Base-by-base conservation (phyloP, 2,888 invertebrate genomes). In the Frankliniella intonsa region DNA sequence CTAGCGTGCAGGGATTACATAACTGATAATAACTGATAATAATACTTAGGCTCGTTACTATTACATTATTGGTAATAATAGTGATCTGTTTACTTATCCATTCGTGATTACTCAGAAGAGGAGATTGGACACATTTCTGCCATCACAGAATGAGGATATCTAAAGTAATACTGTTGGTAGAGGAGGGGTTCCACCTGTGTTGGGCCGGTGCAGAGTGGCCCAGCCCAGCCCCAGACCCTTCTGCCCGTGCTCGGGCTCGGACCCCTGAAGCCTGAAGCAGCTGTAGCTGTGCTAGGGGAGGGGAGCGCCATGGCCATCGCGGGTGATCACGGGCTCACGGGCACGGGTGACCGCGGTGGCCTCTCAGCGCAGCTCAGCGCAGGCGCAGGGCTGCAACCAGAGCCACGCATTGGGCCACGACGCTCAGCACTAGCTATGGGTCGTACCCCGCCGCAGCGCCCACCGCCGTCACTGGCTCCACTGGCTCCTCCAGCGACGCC, bases 91-190 rank as follows among this genome's bases (percentile, higher is more conserved):
- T 38, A 38, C 2, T 38, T 38, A 38, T 38, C 38, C 38, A 3
- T 38, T 38, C 5, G 3, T 38, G 38, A 38, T 38, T 38, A 38
- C 38, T 38, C 5, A 38, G 38, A 38, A 38, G 38, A 38, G 38
- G 38, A 38, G 38, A 5, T 38, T 38, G 38, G 38, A 38, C 38
- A 38, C 38, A 38, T 38, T 38, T 5, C 38, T 38, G 38, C 38
- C 38, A 38, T 38, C 38, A 38, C 38, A 38, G 38, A 38, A 38
- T 38, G 38, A 2, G 5, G 38, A 38, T 38, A 38, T 22, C 25
- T 76, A 25, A 22, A 22, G 69, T 76, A 76, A 76, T 76, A 76
- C 69, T 76, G 69, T 76, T 76, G 69, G 69, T 55, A 19, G 55
- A 19, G 69, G 25, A 76, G 12, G 69, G 69, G 14, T 55, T 38